Evolutionary conservation across 2,797 vertebrate species (phyloP), one percentile per base, ranked within the genome.

Genomic region (Xerus rutilus): DNA sequence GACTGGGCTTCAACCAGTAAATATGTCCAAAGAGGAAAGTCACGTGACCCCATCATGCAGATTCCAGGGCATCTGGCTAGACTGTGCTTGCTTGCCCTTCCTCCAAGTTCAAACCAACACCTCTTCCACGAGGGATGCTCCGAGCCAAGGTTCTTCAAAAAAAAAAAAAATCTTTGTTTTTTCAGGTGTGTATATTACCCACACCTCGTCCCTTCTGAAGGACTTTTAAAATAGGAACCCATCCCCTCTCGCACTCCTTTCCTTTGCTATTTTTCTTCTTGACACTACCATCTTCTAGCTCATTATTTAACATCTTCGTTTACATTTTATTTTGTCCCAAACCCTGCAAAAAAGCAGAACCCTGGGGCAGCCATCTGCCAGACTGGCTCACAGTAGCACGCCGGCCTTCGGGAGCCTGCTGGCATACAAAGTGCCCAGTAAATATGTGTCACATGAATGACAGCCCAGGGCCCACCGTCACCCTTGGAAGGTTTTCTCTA

Each of bases 181-280:
- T 23, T 21, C 21, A 59, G 57, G 57, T 59, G 54, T 59, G 21
- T 7, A 5, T 47, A 23, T 15, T 18, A 49, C 5, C 35, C 28
- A 18, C 3, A 5, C 2, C 30, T 15, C 39, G 52, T 43, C 21
- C 25, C 52, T 13, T 77, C 72, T 28, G 21, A 15, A 28, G 20
- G 20, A 12, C 39, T 28, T 30, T n/a, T 25, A 12, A 39, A 78
- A n/a, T 2, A 52, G 45, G 35, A 64, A 0, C 13, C n/a, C 6
- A 0, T 9, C 1, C 20, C 5, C 6, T 12, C 54, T 0, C 0
- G 4, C 25, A 9, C 21, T 39, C 47, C 20, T 14, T 65, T 7
- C 47, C 70, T 62, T n/a, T 45, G 21, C 49, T 11, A 6, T 39
- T 81, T 70, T 39, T 39, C 43, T 62, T 32, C 43, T 28, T 52